Conservation (phyloP, 2,888 invertebrate genomes). For the Quadroppia sp. region DNA sequence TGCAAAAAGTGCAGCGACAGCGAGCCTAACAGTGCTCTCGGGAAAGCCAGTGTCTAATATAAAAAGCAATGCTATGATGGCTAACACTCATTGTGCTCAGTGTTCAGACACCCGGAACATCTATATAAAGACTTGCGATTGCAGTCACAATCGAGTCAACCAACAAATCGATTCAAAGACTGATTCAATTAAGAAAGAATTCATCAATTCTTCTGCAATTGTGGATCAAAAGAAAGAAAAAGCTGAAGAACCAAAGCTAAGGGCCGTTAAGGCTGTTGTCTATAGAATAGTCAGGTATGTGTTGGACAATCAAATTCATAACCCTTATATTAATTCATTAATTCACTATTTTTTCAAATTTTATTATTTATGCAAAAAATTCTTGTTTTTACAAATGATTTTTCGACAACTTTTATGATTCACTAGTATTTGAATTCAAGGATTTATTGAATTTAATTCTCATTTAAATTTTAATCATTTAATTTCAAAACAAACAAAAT, state of each 20-base stretch:
- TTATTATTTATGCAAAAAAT: too few relatives aligned
- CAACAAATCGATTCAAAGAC: slow-evolving; percentile 12
- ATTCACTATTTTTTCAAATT: background rate
- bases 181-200: slow-evolving; percentile 19
- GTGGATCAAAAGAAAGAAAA: slow-evolving; percentile 26
- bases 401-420: background rate
- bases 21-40: background rate
- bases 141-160: slow-evolving; percentile 29
- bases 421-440: background rate
- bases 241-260: slow-evolving; percentile 26
- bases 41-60: slow-evolving; percentile 16
- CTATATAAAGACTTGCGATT: slow-evolving; percentile 36
- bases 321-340: background rate
- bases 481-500: background rate
- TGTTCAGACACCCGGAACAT: slow-evolving; percentile 37
- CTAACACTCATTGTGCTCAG: slow-evolving; percentile 33
- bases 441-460: slow-evolving; percentile 2
- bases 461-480: background rate
- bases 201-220: background rate
- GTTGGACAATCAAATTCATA: background rate
- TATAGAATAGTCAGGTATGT: slow-evolving; percentile 37
- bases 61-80: slow-evolving; percentile 32
- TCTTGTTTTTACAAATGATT: background rate
- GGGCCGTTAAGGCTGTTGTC: slow-evolving; percentile 38
- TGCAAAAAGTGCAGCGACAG: slow-evolving; percentile 4